Percentiles rank a stretch among this genome's conserved stretches.
phyloP scores from a whole-genome alignment of 2,888 invertebrate genomes.

The Sarcophaga variegata region DNA sequence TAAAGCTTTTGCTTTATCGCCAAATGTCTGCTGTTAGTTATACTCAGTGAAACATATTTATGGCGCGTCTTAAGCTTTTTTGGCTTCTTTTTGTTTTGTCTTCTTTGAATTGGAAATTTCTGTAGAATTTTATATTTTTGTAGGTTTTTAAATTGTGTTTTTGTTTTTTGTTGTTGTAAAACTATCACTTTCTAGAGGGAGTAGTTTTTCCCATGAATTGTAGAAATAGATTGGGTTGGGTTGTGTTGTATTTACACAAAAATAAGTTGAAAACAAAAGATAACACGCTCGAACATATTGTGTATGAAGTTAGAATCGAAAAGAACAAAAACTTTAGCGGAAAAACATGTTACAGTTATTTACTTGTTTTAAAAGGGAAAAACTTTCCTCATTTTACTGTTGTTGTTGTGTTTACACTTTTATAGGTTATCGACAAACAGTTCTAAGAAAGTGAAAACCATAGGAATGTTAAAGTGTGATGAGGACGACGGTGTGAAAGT shows the following conservation, averaged over 20 bases:
- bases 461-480: neutral
- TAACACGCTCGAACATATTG: conserved; percentile 32
- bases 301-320: neutral
- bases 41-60: neutral
- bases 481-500: neutral
- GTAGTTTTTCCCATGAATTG: neutral
- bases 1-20: conserved; percentile 33
- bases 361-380: conserved; percentile 15
- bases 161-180: conserved; percentile 3
- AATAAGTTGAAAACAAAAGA: conserved; percentile 46
- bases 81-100: conserved; percentile 1
- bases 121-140: conserved; percentile 11
- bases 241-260: neutral
- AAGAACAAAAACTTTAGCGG: conserved; percentile 34
- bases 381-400: conserved; percentile 32
- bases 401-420: neutral
- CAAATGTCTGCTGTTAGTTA: conserved; percentile 22
- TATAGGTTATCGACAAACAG: conserved; percentile 28
- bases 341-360: conserved; percentile 36
- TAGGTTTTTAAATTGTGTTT: conserved; percentile 36
- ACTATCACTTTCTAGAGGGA: neutral
- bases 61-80: conserved; percentile 8
- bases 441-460: neutral
- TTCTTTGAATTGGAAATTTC: no score
- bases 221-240: neutral